phyloP scores from a whole-genome alignment of 2,888 invertebrate species.

The Lepetodrilus schrolli region DNA sequence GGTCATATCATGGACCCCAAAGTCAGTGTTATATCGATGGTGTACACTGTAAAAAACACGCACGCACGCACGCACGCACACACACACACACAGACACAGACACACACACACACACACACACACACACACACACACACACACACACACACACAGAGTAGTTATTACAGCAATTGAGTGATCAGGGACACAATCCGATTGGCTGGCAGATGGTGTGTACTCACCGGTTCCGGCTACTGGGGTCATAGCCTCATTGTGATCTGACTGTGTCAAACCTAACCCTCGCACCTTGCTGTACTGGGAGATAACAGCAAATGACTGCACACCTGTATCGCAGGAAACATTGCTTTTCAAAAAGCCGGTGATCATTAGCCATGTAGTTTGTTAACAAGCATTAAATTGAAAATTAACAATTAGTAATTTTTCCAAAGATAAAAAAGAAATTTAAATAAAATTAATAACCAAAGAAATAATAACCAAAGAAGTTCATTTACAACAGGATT shows the following conservation, averaged over 20 bases:
- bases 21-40: too few species aligned
- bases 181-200: too few species aligned
- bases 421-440: not conserved
- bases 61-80: too few species aligned
- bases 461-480: not conserved
- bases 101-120: too few species aligned
- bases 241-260: slow-evolving; percentile 90
- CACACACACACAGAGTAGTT: too few species aligned
- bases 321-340: slow-evolving; percentile 41
- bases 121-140: too few species aligned
- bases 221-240: slow-evolving; percentile 89
- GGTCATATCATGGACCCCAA: too few species aligned
- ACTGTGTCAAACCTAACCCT: slow-evolving; percentile 87
- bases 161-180: too few species aligned
- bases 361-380: not conserved
- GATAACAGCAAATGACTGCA: slow-evolving; percentile 91
- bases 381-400: not conserved
- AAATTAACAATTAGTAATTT: not conserved
- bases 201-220: too few species aligned
- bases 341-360: not conserved
- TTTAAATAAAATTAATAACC: not conserved
- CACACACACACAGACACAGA: too few species aligned
- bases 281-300: slow-evolving; percentile 90
- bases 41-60: too few species aligned
- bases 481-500: not conserved